phyloP scores from a whole-genome alignment of 2,113 vertebrate species.

The Excalfactoria chinensis region DNA sequence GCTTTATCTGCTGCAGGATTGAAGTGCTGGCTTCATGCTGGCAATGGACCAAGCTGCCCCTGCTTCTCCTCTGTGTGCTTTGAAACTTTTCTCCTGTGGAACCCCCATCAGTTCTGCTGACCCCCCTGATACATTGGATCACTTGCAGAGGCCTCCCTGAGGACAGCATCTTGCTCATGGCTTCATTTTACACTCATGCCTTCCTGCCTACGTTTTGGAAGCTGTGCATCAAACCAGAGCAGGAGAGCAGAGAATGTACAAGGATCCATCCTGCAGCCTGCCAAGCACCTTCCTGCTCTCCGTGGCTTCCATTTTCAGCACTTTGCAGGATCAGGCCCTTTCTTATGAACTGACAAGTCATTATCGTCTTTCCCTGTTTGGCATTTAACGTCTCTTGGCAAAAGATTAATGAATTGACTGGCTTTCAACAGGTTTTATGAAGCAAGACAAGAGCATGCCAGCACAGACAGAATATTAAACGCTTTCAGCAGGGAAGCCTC shows the following conservation, averaged over 20 bases:
- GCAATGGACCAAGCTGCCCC: neutral
- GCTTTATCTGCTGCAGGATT: neutral
- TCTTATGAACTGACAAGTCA: conserved; percentile 45
- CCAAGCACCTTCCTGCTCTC: neutral
- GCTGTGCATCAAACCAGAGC: neutral
- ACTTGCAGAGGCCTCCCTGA: neutral
- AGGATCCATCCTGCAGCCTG: neutral
- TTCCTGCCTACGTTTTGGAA: neutral
- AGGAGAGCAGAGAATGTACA: neutral
- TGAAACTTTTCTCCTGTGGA: neutral
- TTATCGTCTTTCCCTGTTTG: conserved; percentile 38
- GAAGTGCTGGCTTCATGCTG: rapidly evolving
- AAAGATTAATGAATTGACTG: conserved; percentile 71
- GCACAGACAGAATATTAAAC: conserved; percentile 30
- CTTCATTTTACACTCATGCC: rapidly evolving
- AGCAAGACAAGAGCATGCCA: conserved; percentile 62
- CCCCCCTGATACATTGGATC: rapidly evolving
- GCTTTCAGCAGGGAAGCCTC: conserved; percentile 8
- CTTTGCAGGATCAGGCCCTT: conserved; percentile 31
- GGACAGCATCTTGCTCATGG: neutral
- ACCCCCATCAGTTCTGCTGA: rapidly evolving
- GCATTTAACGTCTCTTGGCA: conserved; percentile 64
- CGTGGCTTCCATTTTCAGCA: neutral
- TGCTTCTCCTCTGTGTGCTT: neutral
- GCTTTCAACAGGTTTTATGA: conserved; percentile 71